Base-by-base conservation (phyloP, 1,140 invertebrate species). In the Lutraria rhynchaena region DNA sequence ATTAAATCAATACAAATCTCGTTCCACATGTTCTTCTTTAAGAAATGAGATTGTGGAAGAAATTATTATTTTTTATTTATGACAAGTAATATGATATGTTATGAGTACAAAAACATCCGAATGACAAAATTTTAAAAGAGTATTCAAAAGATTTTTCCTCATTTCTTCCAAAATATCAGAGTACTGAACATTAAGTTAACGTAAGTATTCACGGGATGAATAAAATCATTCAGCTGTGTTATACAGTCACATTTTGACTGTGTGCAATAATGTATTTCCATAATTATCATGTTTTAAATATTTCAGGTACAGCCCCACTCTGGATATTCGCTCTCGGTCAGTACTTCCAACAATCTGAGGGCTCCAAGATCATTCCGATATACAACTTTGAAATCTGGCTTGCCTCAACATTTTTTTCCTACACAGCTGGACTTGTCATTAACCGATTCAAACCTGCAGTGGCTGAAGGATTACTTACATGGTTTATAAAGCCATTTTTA, bases 321-420 rank as follows among this genome's bases (percentile, higher is more conserved):
- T 90, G 89, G 90, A 89, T 91, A 61, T 90, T 89, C 82, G 89
- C 88, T 51, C 81, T 90, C n/a, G 89, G 89, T 57, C 88, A 90
- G 77, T 89, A 90, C 69, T 91, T 89, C 70, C 83, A 87, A 71
- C 77, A 81, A 37, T 81, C 84, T 51, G 69, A 82, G 2, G 84
- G 78, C 19, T 75, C 83, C 31, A 88, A 82, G 29, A 83, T 86
- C 65, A 88, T 91, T 80, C 88, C 89, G 31, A 88, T 90, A 44
- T 89, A 88, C 81, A 87, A 88, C 78, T 87, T 91, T 77, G 89
- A 90, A 78, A 87, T 90, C 46, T 91, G 91, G 89, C 86, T 92
- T 53, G 88, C 86, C 53, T 85, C 88, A 29, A 86, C 83, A 11
- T 88, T 90, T 69, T 87, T 90, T 44, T 85, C 90, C 3, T 90